Evolutionary conservation across 2,797 vertebrate genomes (phyloP).

Genomic region (Gambelia wislizenii): DNA sequence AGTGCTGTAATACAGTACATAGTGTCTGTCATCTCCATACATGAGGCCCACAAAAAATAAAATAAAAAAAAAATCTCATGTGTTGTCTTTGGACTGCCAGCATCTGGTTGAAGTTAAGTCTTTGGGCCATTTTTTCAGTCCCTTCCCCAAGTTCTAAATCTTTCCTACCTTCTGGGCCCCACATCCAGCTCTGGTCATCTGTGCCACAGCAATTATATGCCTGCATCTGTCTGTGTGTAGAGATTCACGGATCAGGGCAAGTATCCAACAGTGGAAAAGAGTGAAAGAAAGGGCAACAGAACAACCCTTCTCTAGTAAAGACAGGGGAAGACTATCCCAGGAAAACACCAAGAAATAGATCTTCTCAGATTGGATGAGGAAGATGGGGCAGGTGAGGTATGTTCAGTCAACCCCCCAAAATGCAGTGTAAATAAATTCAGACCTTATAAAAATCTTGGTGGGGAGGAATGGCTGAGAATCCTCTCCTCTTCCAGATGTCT

Average conservation of each 20-base stretch:
- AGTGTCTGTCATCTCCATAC: background rate
- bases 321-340: background rate
- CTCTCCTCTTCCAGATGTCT: background rate
- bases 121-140: background rate
- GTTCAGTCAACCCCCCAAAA: background rate
- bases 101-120: background rate
- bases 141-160: too few relatives aligned
- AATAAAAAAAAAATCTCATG: background rate
- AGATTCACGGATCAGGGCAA: background rate
- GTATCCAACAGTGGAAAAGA: background rate
- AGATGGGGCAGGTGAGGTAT: too few relatives aligned
- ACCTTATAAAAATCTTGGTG: background rate
- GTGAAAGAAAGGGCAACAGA: background rate
- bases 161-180: background rate
- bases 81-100: background rate
- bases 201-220: background rate
- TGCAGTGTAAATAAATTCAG: background rate
- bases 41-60: slow-evolving; percentile 34
- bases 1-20: background rate
- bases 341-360: background rate
- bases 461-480: background rate
- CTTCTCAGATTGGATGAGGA: background rate
- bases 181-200: background rate
- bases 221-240: too few relatives aligned
- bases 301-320: background rate